Evolutionary conservation across 1,140 invertebrate species (phyloP), one percentile per base, ranked within the genome.

Genomic region (Drosophila nannoptera): DNA sequence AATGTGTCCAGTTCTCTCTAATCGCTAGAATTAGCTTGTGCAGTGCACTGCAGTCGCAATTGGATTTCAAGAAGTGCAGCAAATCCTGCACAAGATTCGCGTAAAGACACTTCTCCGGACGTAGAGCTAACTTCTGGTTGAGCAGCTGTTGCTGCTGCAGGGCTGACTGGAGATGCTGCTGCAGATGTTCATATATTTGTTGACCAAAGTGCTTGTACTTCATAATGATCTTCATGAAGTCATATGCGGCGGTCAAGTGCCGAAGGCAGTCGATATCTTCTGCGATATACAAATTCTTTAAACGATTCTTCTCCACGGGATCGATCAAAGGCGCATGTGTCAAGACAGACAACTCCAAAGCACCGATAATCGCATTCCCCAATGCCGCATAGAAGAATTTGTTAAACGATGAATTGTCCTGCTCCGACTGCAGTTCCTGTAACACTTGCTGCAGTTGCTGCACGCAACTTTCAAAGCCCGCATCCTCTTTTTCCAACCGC

Each of bases 281-380:
- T 9, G 91, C 84, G 8, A 92, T 88, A 59, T 95, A 94, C 46
- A 91, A 83, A 5, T 93, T 90, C 87, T 95, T 95, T 0, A 96
- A 82, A 1, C 91, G 89, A 40, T 93, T 91, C 83, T 95, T 96
- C 48, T 94, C 92, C 0, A 95, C 92, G 1, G 95, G 94, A 90
- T 97, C 96, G 12, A 96, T 93, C 1, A 91, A 77, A 0, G 92
- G 89, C 0, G 92, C 73, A 73, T 91, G 90, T 0, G 90, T 91
- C n/a, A 91, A 68, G 16, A 91, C 62, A 12, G 89, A 90, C 4
- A 92, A 60, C 74, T 92, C 86, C 2, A 90, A 65, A 4, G 87
- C 89, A 33, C 88, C 88, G 50, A 88, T 66, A 0, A 90, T 31
- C 9, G 70, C 68, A 35, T 81, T 69, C 0, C 75, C 64, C 7